These are phyloP conservation scores for Acinonyx jubatus DNA, from an alignment of 2,113 vertebrate species.

Conservation along the genomic window DNA sequence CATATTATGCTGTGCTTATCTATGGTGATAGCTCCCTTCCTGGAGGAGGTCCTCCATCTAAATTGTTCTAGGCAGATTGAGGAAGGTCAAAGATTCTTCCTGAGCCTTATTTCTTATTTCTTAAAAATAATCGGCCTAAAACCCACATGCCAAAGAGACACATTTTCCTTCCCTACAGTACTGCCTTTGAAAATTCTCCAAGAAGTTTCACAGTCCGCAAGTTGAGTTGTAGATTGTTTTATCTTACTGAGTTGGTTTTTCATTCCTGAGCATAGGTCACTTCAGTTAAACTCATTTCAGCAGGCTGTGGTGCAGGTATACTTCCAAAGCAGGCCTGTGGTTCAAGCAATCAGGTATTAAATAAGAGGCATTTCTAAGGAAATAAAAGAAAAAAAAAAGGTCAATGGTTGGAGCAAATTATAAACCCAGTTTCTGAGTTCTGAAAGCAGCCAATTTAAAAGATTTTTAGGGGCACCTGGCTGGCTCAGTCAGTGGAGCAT, in stretches of 20 bases:
- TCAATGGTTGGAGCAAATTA: not conserved
- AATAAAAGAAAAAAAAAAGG: not conserved
- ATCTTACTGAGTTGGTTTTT: not conserved
- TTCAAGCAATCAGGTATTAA: not conserved
- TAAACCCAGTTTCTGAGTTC: not conserved
- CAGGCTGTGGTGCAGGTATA: not conserved
- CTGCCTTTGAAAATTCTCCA: not conserved
- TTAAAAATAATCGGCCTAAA: not conserved
- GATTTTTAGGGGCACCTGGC: not conserved
- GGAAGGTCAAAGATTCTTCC: not conserved
- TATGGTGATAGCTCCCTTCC: not conserved
- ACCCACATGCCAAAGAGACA: not conserved
- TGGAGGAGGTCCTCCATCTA: not conserved
- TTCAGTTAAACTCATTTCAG: not conserved
- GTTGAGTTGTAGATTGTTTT: not conserved
- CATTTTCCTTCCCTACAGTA: not conserved
- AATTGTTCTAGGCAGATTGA: not conserved
- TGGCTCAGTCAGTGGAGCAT: too few species aligned
- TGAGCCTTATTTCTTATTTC: not conserved
- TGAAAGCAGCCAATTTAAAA: not conserved
- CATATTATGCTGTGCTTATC: not conserved
- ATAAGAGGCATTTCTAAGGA: not conserved
- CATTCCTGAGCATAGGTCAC: not conserved
- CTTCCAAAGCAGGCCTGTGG: not conserved
- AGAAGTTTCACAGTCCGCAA: not conserved